Base-by-base conservation (phyloP, 2,113 vertebrate species). In the Cryptomyrus ogoouensis region DNA sequence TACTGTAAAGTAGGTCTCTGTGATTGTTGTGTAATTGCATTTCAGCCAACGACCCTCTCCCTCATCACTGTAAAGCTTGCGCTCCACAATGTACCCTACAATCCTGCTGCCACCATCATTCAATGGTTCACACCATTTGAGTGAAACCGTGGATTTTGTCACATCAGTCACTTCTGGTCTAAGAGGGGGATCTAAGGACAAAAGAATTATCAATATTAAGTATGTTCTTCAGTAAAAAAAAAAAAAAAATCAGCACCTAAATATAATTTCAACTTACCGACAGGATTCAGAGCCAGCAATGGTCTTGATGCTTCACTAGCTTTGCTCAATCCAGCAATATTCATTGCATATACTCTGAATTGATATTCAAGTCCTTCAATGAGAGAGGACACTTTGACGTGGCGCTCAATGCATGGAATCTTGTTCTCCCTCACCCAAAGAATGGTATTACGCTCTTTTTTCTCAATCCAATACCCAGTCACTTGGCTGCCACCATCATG, bases 401-500 rank as follows among this genome's bases (percentile, higher is more conserved):
- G 95, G 90, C 97, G 97, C 35, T 99, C 98, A 92, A 96, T 94
- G 92, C 97, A 99, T 7, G 97, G 98, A 47, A 97, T 94, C 94
- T 99, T 99, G 95, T 99, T 99, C 94, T 99, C 98, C 90, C 98
- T 97, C 92, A 98, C 97, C 98, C 98, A 99, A 88, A 99, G 95
- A 90, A 99, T 99, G 1, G 98, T 99, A 93, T 99, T 99, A 27
- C 98, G 97, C 93, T 99, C 98, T 92, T 99, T 99, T 95, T 98
- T 99, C 94, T 99, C 98, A 92, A 99, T 98, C 98, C 98, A 99
- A 89, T 99, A 99, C 90, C 98, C 98, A 86, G 97, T 96, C 89
- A 99, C 94, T 94, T 97, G 94, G 94, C 98, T 99, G 92, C 98
- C 98, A 77, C 98, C 98, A 83, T 99, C 98, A 85, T 98, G 96